Evolutionary conservation across 2,113 vertebrate genomes (phyloP).

Genomic region (Stercorarius parasiticus): DNA sequence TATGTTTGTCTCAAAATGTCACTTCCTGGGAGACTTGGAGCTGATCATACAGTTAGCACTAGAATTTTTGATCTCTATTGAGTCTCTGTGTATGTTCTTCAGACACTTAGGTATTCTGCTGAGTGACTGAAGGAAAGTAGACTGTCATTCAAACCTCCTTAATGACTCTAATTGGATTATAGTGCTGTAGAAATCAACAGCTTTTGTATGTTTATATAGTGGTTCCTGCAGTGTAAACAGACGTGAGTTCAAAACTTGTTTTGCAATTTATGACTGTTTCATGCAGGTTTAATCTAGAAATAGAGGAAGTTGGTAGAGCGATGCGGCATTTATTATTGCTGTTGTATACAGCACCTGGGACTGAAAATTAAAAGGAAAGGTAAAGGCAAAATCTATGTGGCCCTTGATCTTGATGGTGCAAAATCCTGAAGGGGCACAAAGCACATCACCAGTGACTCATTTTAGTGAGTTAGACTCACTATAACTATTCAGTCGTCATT

Average conservation of each 20-base stretch:
- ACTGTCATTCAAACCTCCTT: not conserved
- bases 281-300: not conserved
- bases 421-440: not conserved
- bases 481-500: not conserved
- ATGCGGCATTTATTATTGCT: not conserved
- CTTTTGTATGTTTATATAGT: not conserved
- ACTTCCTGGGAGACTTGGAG: not conserved
- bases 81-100: not conserved
- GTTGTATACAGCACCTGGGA: not conserved
- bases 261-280: not conserved
- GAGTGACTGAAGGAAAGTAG: not conserved
- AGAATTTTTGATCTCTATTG: not conserved
- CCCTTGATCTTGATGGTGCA: not conserved
- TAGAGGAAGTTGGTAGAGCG: not conserved
- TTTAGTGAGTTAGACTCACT: not conserved
- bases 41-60: not conserved
- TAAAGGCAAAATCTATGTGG: not conserved
- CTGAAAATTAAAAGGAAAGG: not conserved
- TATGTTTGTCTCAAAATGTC: conserved; percentile 39
- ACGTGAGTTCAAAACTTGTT: not conserved
- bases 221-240: not conserved
- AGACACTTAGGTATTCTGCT: not conserved
- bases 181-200: not conserved
- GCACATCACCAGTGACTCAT: not conserved
- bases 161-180: not conserved